Base-by-base conservation (phyloP, 2,888 invertebrate genomes). In the Ophion ellenae region DNA sequence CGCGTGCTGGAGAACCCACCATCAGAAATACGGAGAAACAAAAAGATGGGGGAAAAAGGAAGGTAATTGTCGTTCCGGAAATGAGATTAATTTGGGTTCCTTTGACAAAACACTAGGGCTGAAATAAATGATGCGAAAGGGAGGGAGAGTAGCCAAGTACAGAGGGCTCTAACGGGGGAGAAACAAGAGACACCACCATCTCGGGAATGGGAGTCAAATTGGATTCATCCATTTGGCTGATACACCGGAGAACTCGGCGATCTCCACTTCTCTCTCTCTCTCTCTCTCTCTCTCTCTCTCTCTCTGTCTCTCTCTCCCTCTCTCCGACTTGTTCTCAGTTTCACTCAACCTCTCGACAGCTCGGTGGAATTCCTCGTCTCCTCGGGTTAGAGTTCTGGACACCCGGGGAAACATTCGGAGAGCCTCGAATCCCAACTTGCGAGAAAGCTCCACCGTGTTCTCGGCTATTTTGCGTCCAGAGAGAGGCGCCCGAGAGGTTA, bases 341-440 rank as follows among this genome's bases (percentile, higher is more conserved):
- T 69, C 69, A 64, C 76, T 76, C 76, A 71, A 63, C 82, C 70
- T 76, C 70, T 76, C 73, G 82, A 82, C 76, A 70, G 70, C 70
- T 11, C 40, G 53, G 53, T 64, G 64, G 57, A 82, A 82, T 76
- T 53, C 63, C 63, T 14, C 24, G 70, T 64, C 53, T 36, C 47
- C 7, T 45, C 53, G 20, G 32, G 59, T 36, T 47, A 76, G 36
- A 53, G 17, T 32, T 20, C 66, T 61, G 47, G 53, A 66, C 64
- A 28, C 76, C 32, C n/a, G 66, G n/a, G 45, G 64, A 67, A 67
- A 57, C 53, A 11, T 36, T 36, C 14, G 32, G 57, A 53, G 66
- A 76, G 20, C 53, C 66, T 67, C 53, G 47, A 40, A 64, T 57
- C 36, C 53, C 59, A 59, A 64, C 47, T 2, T 66, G 45, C 73